A percentile compares a stretch with the other conserved stretches of the same genome.
These are phyloP conservation scores for Heliocidaris erythrogramma DNA, from an alignment of 35 echinoderm and acorn worm genomes.

Conservation along the genomic window DNA sequence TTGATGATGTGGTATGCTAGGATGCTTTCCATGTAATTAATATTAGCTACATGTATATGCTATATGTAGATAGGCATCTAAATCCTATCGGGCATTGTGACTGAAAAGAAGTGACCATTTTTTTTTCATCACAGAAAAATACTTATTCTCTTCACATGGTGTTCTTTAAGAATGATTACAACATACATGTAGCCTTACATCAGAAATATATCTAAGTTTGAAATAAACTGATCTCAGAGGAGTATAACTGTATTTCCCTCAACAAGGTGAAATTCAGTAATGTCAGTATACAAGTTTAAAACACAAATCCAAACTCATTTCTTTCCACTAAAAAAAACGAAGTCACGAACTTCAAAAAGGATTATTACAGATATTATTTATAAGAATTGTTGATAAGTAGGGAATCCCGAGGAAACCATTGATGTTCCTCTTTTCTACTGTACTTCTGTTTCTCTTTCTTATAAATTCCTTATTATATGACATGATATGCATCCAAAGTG, in stretches of 20 bases:
- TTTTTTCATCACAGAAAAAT: neutral
- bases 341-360: neutral
- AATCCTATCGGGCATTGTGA: neutral
- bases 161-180: no score
- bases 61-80: no score
- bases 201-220: no score
- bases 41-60: no score
- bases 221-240: no score
- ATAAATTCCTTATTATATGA: neutral
- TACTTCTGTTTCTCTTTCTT: neutral
- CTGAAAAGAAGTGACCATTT: neutral
- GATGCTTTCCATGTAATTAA: neutral
- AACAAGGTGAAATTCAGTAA: no score
- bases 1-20: no score
- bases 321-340: neutral
- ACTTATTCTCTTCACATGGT: no score
- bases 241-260: no score
- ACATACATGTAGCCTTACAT: no score
- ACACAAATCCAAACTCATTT: no score
- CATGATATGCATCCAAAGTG: neutral
- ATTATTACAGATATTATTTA: neutral
- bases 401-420: neutral
- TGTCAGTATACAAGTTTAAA: no score
- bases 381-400: neutral
- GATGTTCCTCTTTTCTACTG: neutral